A percentile compares a stretch with the other conserved stretches of the same genome.
Conservation (phyloP, 2,888 invertebrate species). For the Siphlonurus alternatus region DNA sequence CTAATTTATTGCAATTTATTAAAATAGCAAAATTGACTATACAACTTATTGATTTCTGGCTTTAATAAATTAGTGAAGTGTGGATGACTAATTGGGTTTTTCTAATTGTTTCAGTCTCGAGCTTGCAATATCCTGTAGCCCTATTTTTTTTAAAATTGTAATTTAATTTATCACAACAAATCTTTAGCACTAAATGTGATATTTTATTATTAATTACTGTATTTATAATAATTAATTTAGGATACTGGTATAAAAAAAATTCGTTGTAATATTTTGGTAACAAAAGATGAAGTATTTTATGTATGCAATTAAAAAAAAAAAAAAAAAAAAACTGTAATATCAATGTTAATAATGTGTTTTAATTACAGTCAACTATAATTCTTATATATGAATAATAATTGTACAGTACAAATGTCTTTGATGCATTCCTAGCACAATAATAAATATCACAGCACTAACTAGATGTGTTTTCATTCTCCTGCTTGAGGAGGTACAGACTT, state of each 20-base stretch:
- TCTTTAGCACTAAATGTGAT: background rate
- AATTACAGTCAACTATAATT: no score
- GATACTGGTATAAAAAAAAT: no score
- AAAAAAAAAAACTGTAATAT: background rate
- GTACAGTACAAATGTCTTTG: background rate
- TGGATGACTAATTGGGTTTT: no score
- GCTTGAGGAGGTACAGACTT: background rate
- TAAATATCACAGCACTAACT: background rate
- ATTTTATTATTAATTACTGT: background rate
- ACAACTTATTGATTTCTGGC: no score
- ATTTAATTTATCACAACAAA: background rate
- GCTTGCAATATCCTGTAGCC: background rate
- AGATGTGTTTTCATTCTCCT: background rate
- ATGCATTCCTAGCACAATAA: background rate
- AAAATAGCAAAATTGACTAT: no score
- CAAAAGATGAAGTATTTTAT: background rate
- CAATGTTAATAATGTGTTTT: no score
- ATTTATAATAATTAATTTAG: no score
- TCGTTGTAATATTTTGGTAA: background rate
- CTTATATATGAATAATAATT: background rate
- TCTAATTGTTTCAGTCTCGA: background rate
- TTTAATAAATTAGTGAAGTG: no score
- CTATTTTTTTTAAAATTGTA: background rate
- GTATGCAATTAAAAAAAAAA: background rate
- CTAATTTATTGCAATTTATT: no score